Percentiles rank a stretch among this genome's conserved stretches.
phyloP scores from a whole-genome alignment of 2,113 vertebrate species.

The Poecilia latipinna region DNA sequence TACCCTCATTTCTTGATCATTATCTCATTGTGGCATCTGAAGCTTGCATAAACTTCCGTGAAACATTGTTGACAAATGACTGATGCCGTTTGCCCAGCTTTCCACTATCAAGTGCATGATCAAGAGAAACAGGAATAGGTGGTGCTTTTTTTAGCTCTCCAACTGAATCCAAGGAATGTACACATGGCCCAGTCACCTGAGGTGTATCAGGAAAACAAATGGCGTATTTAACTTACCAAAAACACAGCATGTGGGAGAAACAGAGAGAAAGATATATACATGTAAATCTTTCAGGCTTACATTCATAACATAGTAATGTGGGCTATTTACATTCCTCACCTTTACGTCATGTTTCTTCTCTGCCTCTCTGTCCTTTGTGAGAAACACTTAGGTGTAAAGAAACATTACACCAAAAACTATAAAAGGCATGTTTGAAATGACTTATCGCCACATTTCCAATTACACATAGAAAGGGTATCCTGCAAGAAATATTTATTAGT shows the following conservation, averaged over 20 bases:
- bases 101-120: not conserved
- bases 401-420: not conserved
- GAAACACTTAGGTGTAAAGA: not conserved
- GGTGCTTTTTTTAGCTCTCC: slow-evolving; percentile 14
- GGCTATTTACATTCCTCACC: slow-evolving; percentile 10
- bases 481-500: not conserved
- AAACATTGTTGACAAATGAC: not conserved
- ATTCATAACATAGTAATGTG: not conserved
- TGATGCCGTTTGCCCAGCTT: not conserved
- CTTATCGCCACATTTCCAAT: not conserved
- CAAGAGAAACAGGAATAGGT: not conserved
- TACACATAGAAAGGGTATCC: too few relatives aligned
- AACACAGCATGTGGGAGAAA: not conserved
- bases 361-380: slow-evolving; percentile 6
- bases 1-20: not conserved
- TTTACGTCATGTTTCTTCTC: not conserved
- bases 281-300: not conserved
- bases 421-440: slow-evolving; percentile 1
- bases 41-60: not conserved
- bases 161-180: slow-evolving; percentile 34
- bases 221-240: not conserved
- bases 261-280: not conserved
- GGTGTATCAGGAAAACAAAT: not conserved
- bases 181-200: slow-evolving; percentile 13
- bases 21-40: not conserved